Evolutionary conservation across 2,113 vertebrate genomes (phyloP), one percentile per base, ranked within the genome.

Genomic region (Amblyopsis rosae): DNA sequence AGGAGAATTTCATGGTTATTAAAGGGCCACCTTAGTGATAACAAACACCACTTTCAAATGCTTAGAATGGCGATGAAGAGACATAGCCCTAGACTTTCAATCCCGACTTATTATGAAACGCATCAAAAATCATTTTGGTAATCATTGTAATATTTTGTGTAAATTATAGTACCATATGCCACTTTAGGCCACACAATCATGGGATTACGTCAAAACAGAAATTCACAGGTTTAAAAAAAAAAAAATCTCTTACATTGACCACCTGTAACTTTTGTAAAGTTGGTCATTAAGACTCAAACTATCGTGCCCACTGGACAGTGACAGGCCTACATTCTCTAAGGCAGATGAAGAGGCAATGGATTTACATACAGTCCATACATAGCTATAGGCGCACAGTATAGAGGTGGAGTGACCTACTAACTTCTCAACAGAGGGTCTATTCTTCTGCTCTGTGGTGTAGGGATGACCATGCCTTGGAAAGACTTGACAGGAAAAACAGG

Each of bases 211-310:
- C 32, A 3, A 55, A 51, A 15, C 12, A 12, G 49, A 50, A n/a
- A 50, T 41, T 57, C 3, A 46, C 13, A n/a, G 16, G 17, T 12
- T 12, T 12, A 51, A 51, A 15, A 15, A 50, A 19, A 19, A 19
- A 19, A 15, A 15, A 50, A 53, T 72, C 46, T 17, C 10, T 67
- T 63, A 48, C 8, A 76, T 56, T 68, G 68, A 70, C 62, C 12
- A 9, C 35, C 62, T 69, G 55, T 19, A 10, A 48, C 19, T 47
- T 45, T 60, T 17, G 0, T 59, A 49, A 50, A 50, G 3, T 26
- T 26, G 26, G 26, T 12, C 49, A 50, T 50, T 11, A 51, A 51
- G 9, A 51, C 26, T 26, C 47, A 49, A 47, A 54, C 15, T 54
- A 13, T 49, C 5, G 62, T 13, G 26, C 62, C 62, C 46, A 5